A percentile compares a stretch with the other conserved stretches of the same genome.
phyloP scores from a whole-genome alignment of 2,888 invertebrate genomes.

The Pristionchus mayeri region DNA sequence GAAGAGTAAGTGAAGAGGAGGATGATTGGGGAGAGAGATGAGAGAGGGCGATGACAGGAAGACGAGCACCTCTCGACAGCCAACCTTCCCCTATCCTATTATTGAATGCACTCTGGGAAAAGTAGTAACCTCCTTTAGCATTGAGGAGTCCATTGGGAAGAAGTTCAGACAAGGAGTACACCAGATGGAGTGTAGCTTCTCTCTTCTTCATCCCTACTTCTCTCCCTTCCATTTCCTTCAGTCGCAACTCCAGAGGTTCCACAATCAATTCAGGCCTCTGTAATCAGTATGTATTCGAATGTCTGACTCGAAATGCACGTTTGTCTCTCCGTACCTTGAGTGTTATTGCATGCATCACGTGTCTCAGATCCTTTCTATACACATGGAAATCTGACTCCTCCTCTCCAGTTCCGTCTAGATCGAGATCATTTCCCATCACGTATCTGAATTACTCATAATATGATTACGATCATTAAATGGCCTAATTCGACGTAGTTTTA shows the following conservation, averaged over 20 bases:
- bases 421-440: conserved; percentile 59
- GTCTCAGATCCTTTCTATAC: conserved; percentile 61
- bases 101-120: too few species aligned
- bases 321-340: conserved; percentile 50
- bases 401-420: conserved; percentile 66
- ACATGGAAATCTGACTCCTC: conserved; percentile 65
- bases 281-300: not conserved
- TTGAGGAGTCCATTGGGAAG: conserved; percentile 54
- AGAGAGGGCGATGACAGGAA: conserved; percentile 55
- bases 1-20: conserved; percentile 18
- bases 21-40: conserved; percentile 4
- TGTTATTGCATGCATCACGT: conserved; percentile 59
- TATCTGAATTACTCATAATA: conserved; percentile 48
- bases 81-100: too few species aligned
- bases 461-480: too few species aligned
- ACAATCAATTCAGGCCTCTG: conserved; percentile 57
- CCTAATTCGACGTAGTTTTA: too few species aligned
- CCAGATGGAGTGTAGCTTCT: conserved; percentile 60
- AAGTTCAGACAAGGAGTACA: conserved; percentile 62
- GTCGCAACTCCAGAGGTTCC: conserved; percentile 57
- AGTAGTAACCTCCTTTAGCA: conserved; percentile 27
- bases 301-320: not conserved
- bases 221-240: conserved; percentile 52
- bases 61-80: conserved; percentile 56
- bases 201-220: conserved; percentile 50